Evolutionary conservation across 2,797 vertebrate genomes (phyloP).

Genomic region (Pseudochirops cupreus): DNA sequence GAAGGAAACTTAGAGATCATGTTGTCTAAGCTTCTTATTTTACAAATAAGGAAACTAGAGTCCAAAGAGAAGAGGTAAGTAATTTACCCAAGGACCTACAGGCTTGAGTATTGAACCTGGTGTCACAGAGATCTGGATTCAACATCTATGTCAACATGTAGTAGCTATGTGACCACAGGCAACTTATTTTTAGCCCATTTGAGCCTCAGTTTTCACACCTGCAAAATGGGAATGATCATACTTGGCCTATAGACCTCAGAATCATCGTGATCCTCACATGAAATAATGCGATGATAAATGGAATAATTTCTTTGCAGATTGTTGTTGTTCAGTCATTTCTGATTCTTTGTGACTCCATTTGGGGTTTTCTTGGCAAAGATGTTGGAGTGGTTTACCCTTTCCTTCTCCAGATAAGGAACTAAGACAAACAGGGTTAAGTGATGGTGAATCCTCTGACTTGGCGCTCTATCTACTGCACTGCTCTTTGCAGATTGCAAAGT

Average conservation of each 20-base stretch:
- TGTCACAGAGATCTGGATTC: neutral
- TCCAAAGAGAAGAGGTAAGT: too few species aligned
- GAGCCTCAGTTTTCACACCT: slow-evolving; percentile 1
- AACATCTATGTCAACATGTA: neutral
- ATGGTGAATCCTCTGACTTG: neutral
- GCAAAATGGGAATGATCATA: neutral
- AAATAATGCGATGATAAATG: neutral
- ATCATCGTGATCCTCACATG: neutral
- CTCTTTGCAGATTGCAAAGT: neutral
- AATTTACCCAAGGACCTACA: too few species aligned
- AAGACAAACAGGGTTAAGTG: too few species aligned
- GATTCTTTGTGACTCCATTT: too few species aligned
- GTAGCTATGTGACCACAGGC: neutral
- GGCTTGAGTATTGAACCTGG: too few species aligned
- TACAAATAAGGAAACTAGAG: neutral
- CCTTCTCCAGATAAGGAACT: too few species aligned
- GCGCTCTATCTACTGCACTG: too few species aligned
- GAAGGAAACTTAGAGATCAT: neutral
- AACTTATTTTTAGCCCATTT: neutral
- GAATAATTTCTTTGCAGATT: too few species aligned
- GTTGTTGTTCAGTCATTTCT: too few species aligned
- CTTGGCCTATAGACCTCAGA: neutral
- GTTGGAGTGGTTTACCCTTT: too few species aligned
- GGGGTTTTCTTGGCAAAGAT: too few species aligned
- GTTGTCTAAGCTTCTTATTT: neutral